Evolutionary conservation across 2,113 vertebrate genomes (phyloP).

Genomic region (Ictalurus punctatus): DNA sequence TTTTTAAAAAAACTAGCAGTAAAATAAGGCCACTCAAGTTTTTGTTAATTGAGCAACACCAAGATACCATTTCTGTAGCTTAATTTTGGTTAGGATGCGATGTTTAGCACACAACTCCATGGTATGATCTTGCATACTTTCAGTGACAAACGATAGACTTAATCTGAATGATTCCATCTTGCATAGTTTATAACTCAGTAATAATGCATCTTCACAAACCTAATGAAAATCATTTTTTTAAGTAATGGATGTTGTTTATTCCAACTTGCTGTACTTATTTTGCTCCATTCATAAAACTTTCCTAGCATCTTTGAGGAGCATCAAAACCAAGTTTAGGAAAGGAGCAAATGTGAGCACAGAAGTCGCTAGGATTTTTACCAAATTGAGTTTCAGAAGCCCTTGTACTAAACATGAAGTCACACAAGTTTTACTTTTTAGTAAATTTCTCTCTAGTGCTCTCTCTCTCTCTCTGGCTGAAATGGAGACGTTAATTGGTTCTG

Average conservation of each 20-base stretch:
- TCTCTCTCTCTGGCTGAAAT: neutral
- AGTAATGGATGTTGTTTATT: neutral
- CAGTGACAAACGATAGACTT: neutral
- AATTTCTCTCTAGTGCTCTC: neutral
- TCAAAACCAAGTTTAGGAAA: neutral
- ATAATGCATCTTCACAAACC: neutral
- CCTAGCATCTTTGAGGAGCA: neutral
- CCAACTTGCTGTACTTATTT: neutral
- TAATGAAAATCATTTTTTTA: neutral
- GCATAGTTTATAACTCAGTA: neutral
- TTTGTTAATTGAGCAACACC: neutral
- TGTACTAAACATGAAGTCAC: neutral
- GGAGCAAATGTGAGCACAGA: neutral
- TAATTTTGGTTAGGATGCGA: neutral
- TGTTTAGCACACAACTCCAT: neutral
- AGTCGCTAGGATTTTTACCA: neutral
- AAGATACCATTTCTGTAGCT: neutral
- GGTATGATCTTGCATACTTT: neutral
- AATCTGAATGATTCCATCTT: neutral
- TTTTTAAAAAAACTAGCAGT: neutral
- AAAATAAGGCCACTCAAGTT: neutral
- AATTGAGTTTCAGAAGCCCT: neutral
- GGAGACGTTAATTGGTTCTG: neutral
- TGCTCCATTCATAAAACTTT: neutral
- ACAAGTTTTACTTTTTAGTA: no score